Percentiles rank a stretch among this genome's conserved stretches.
phyloP scores from a whole-genome alignment of 1,140 invertebrate species.

The Camponotus floridanus region DNA sequence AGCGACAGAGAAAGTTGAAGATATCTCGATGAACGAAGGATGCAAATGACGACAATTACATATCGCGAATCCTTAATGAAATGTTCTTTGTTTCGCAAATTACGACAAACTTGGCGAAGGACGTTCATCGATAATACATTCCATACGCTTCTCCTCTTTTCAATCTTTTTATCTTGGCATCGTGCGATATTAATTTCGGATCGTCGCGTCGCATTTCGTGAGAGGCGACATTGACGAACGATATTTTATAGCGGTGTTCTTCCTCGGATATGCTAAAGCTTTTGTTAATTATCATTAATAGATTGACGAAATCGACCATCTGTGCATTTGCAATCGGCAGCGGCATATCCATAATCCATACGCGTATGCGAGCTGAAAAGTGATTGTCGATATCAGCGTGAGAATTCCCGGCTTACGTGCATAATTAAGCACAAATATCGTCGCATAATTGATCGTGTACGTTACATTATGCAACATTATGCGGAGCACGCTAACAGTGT shows the following conservation, averaged over 20 bases:
- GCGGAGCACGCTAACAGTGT: slow-evolving; percentile 70
- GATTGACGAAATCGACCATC: slow-evolving; percentile 27
- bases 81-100: slow-evolving; percentile 42
- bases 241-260: slow-evolving; percentile 9
- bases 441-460: slow-evolving; percentile 72
- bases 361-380: slow-evolving; percentile 70
- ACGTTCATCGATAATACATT: neutral
- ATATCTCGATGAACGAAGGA: slow-evolving; percentile 35
- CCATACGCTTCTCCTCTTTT: neutral
- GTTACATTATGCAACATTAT: slow-evolving; percentile 73
- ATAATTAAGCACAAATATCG: slow-evolving; percentile 75
- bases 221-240: neutral
- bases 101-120: slow-evolving; percentile 23
- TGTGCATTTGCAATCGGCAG: slow-evolving; percentile 39
- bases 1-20: slow-evolving; percentile 28
- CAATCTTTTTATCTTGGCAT: neutral
- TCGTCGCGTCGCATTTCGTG: neutral
- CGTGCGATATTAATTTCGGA: neutral
- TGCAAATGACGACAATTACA: slow-evolving; percentile 39
- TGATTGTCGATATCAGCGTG: slow-evolving; percentile 71
- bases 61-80: slow-evolving; percentile 32
- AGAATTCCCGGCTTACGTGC: slow-evolving; percentile 73
- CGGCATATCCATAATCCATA: slow-evolving; percentile 66
- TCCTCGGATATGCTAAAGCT: slow-evolving; percentile 26
- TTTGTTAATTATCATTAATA: slow-evolving; percentile 65